phyloP scores from a whole-genome alignment of 2,888 invertebrate genomes.

The Nymphalis c-album region DNA sequence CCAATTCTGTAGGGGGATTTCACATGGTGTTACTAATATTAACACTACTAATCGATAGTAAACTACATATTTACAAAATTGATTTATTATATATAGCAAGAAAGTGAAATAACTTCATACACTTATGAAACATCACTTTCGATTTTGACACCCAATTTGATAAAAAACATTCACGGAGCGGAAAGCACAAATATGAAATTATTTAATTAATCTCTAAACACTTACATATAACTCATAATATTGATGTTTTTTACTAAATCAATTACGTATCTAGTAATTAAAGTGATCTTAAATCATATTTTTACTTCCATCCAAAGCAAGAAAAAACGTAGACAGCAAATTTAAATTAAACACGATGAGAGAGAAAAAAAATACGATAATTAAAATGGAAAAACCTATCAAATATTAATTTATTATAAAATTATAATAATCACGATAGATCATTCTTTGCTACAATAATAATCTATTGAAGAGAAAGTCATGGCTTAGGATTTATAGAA shows the following conservation, averaged over 20 bases:
- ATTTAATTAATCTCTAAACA: not conserved
- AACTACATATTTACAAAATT: too few relatives aligned
- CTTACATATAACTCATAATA: too few relatives aligned
- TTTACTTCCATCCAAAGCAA: not conserved
- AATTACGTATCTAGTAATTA: not conserved
- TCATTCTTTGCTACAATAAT: not conserved
- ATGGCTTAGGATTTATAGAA: slow-evolving; percentile 16
- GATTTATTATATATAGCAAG: too few relatives aligned
- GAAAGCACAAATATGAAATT: not conserved
- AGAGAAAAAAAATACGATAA: not conserved
- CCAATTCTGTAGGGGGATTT: too few relatives aligned
- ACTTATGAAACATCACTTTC: slow-evolving; percentile 1
- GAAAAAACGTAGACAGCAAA: not conserved
- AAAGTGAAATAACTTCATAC: not conserved
- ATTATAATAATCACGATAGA: slow-evolving; percentile 9
- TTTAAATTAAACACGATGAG: not conserved
- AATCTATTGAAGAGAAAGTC: slow-evolving; percentile 23
- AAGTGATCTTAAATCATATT: not conserved
- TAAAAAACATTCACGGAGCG: not conserved
- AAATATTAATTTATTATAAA: not conserved
- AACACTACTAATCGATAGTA: too few relatives aligned
- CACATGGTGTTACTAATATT: too few relatives aligned
- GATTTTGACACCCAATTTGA: not conserved
- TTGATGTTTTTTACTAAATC: not conserved
- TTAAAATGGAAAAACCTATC: not conserved